These are phyloP conservation scores for Sogatella furcifera DNA, from an alignment of 1,140 invertebrate species.

Conservation along the genomic window DNA sequence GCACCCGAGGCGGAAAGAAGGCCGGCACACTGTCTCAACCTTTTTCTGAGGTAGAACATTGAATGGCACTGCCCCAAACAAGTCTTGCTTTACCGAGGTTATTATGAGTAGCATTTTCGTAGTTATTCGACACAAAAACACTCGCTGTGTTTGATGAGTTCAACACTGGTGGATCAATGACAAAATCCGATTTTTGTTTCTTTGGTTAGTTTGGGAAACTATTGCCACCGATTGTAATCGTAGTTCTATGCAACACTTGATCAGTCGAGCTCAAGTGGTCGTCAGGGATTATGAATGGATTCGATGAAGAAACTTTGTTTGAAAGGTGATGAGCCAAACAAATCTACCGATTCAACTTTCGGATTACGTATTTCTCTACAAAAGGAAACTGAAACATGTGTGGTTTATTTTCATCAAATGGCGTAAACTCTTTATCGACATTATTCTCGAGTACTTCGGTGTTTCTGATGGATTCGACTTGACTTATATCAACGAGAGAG, in stretches of 20 bases:
- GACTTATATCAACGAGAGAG: constrained; percentile 16
- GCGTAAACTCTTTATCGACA: background rate
- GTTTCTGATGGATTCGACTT: background rate
- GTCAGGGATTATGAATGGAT: constrained; percentile 1
- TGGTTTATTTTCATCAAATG: background rate
- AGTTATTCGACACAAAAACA: constrained; percentile 5
- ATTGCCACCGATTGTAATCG: constrained; percentile 12
- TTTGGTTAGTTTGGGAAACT: constrained; percentile 16
- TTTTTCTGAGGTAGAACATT: constrained; percentile 30
- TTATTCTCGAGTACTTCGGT: background rate
- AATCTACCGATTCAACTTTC: constrained; percentile 26
- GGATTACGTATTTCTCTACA: background rate
- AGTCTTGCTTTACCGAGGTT: constrained; percentile 32
- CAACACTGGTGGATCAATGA: constrained; percentile 9
- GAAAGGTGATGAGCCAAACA: constrained; percentile 46
- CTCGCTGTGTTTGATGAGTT: background rate
- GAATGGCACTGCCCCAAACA: constrained; percentile 52
- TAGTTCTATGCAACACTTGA: constrained; percentile 7
- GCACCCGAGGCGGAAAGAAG: background rate
- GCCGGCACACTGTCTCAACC: constrained; percentile 1
- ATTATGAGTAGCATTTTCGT: constrained; percentile 7
- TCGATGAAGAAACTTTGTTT: constrained; percentile 7
- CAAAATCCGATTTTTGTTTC: constrained; percentile 15
- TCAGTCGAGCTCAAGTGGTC: constrained; percentile 6
- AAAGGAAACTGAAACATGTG: constrained; percentile 1